Percentiles rank a stretch among this genome's conserved stretches.
These are phyloP conservation scores for Adelognathus sp. DNA, from an alignment of 2,888 invertebrate species.

Conservation along the genomic window DNA sequence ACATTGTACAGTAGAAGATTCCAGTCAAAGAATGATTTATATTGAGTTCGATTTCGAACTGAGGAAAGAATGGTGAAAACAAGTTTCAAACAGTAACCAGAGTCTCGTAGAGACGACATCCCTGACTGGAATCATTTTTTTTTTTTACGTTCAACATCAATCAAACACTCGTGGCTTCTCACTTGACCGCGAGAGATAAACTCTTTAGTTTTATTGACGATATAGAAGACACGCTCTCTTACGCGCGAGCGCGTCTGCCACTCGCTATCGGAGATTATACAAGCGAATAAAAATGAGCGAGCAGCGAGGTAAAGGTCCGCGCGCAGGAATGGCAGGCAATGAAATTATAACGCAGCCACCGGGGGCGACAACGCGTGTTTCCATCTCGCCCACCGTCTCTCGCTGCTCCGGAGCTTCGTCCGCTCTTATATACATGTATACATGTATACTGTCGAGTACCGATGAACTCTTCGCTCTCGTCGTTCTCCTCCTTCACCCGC, in stretches of 20 bases:
- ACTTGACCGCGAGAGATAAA: slow-evolving; percentile 19
- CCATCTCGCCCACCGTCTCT: slow-evolving; percentile 15
- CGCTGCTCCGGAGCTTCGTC: not conserved
- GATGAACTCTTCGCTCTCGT: slow-evolving; percentile 9
- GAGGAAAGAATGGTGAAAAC: too few species aligned
- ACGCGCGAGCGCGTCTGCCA: not conserved
- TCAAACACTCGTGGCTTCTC: not conserved
- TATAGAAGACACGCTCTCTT: not conserved
- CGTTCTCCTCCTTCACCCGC: not conserved
- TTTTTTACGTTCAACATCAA: not conserved
- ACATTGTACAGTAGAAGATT: too few species aligned
- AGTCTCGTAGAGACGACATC: not conserved
- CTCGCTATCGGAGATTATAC: slow-evolving; percentile 5
- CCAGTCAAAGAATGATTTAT: too few species aligned
- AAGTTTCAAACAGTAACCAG: too few species aligned
- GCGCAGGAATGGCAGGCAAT: slow-evolving; percentile 29
- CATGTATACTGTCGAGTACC: too few species aligned
- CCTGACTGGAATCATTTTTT: not conserved
- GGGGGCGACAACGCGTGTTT: slow-evolving; percentile 41
- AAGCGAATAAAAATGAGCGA: not conserved
- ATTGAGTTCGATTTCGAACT: too few species aligned
- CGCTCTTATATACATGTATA: too few species aligned
- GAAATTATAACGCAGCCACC: slow-evolving; percentile 48
- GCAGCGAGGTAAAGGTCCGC: not conserved
- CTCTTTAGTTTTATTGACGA: slow-evolving; percentile 31